These are phyloP conservation scores for Procambarus clarkii DNA, from an alignment of 1,140 invertebrate species.

Conservation along the genomic window DNA sequence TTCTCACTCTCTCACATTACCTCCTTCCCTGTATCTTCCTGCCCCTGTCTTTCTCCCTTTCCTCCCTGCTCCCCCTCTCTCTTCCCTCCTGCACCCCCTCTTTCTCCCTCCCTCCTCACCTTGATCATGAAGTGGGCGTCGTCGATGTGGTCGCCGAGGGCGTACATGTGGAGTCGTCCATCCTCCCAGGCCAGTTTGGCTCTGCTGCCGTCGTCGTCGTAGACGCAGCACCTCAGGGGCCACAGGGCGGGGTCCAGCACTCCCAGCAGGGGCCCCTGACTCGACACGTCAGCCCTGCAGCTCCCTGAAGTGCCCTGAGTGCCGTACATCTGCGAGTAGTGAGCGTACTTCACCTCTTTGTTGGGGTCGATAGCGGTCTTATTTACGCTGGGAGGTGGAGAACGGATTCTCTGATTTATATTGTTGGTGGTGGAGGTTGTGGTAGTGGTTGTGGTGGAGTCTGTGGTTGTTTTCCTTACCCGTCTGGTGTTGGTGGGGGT, in stretches of 20 bases:
- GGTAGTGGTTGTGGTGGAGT: no score
- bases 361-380: background rate
- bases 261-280: conserved; percentile 23
- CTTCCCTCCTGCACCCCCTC: no score
- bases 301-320: background rate
- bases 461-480: background rate
- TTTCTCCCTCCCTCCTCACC: conserved; percentile 11
- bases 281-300: background rate
- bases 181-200: conserved; percentile 31
- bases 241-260: conserved; percentile 15
- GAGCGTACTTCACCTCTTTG: background rate
- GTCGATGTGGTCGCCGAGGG: conserved; percentile 27
- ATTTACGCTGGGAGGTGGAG: background rate
- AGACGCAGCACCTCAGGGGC: conserved; percentile 57
- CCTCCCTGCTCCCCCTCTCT: no score
- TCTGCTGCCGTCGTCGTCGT: conserved; percentile 34
- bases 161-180: conserved; percentile 48
- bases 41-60: no score
- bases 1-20: no score
- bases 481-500: background rate
- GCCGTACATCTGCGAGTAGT: background rate
- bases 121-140: conserved; percentile 60
- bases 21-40: no score
- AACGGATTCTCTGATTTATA: background rate
- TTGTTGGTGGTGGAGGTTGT: background rate